These are phyloP conservation scores for Hippolais icterina DNA, from an alignment of 2,113 vertebrate species.

Conservation along the genomic window DNA sequence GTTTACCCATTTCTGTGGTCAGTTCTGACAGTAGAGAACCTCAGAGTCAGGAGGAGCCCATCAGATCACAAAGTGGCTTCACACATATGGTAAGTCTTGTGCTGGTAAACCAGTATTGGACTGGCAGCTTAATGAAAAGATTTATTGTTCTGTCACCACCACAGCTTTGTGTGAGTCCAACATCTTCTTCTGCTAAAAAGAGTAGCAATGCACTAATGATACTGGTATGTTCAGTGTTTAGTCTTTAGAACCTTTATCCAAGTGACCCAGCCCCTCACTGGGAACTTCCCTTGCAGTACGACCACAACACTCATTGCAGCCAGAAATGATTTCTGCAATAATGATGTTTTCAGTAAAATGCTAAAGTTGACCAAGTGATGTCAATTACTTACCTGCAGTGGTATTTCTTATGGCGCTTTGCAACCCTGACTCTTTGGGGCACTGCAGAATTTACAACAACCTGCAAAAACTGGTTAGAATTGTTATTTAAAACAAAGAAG, in stretches of 20 bases:
- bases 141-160: neutral
- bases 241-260: neutral
- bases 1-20: neutral
- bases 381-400: neutral
- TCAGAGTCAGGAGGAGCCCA: neutral
- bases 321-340: neutral
- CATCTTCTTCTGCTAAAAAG: neutral
- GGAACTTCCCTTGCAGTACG: neutral
- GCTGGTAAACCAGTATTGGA: neutral
- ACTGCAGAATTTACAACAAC: constrained; percentile 6
- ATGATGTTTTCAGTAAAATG: neutral
- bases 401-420: neutral
- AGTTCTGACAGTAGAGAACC: neutral
- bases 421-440: neutral
- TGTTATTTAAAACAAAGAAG: constrained; percentile 23
- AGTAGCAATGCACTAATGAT: neutral
- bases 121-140: neutral
- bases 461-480: neutral
- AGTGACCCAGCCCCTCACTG: neutral
- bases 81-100: neutral
- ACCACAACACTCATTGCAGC: neutral
- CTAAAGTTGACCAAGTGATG: neutral
- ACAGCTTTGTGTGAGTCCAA: neutral
- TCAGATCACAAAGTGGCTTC: neutral
- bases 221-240: neutral